Conservation (phyloP, 2,797 vertebrate genomes). For the Sphenopsis melanotis region DNA sequence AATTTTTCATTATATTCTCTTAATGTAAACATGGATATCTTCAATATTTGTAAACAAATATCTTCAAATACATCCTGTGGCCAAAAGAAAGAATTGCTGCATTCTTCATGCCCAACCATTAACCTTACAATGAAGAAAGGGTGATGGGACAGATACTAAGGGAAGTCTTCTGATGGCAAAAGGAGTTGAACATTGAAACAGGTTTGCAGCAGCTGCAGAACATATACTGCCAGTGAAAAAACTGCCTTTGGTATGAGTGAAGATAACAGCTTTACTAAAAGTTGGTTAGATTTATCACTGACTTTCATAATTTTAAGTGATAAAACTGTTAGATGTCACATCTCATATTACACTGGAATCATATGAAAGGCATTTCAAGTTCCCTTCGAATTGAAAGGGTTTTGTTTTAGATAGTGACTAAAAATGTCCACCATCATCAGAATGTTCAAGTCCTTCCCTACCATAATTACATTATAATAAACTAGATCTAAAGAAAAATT, state of each 20-base stretch:
- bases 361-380: background rate
- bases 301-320: background rate
- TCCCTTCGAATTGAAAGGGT: background rate
- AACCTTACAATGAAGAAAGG: background rate
- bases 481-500: background rate
- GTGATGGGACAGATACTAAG: background rate
- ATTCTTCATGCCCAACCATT: background rate
- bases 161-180: background rate
- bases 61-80: background rate
- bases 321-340: background rate
- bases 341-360: background rate
- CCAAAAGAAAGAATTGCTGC: background rate
- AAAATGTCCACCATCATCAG: background rate
- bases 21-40: background rate
- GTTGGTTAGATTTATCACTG: background rate
- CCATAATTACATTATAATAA: background rate
- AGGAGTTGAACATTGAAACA: background rate
- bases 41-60: background rate
- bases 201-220: background rate
- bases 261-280: background rate
- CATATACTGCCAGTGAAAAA: background rate
- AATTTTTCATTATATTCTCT: background rate
- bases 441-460: background rate
- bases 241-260: background rate
- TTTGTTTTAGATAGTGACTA: background rate